Conservation (phyloP, 2,888 invertebrate species). For the Cheilosia impressa region DNA sequence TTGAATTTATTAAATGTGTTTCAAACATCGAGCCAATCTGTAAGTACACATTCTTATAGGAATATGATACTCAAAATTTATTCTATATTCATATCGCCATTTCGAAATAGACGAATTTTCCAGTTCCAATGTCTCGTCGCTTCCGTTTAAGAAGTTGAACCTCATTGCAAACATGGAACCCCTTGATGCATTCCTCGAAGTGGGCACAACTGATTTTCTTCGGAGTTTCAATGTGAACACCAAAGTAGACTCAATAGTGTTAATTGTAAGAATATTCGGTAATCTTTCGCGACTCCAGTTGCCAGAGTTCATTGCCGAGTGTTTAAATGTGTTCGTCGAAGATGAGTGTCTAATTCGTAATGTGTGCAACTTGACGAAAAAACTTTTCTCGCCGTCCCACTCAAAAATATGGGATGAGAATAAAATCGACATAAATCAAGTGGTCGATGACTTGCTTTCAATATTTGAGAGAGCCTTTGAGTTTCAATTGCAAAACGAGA, state of each 20-base stretch:
- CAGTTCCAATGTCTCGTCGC: conserved; percentile 42
- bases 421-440: conserved; percentile 52
- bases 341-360: conserved; percentile 77
- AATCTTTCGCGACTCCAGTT: conserved; percentile 78
- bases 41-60: conserved; percentile 17
- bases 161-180: conserved; percentile 75
- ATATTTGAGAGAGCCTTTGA: conserved; percentile 49
- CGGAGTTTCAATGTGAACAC: conserved; percentile 76
- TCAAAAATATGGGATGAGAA: conserved; percentile 59
- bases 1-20: conserved; percentile 64
- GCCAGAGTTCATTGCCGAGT: conserved; percentile 78
- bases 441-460: conserved; percentile 41
- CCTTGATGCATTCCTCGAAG: conserved; percentile 79
- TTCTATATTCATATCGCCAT: neutral
- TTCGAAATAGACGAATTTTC: conserved; percentile 48
- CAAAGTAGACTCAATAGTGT: conserved; percentile 78
- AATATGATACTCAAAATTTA: conserved; percentile 1
- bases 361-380: conserved; percentile 75
- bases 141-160: conserved; percentile 59
- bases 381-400: conserved; percentile 72
- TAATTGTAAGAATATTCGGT: conserved; percentile 77
- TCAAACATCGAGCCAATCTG: conserved; percentile 65
- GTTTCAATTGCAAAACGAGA: conserved; percentile 77
- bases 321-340: conserved; percentile 76
- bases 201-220: conserved; percentile 76